Base-by-base conservation (phyloP, 2,888 invertebrate genomes). In the Griposia aprilina region DNA sequence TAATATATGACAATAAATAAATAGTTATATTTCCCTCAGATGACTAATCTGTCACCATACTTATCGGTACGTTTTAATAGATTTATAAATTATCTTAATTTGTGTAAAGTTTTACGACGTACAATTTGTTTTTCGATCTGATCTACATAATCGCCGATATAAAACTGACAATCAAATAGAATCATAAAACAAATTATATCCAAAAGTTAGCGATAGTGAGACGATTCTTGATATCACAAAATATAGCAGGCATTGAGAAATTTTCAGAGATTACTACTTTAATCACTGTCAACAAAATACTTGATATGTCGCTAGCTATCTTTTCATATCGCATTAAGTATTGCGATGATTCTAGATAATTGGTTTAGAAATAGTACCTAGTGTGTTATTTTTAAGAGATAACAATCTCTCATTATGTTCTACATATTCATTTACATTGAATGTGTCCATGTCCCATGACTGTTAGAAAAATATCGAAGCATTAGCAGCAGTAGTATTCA, bases 211-310 rank as follows among this genome's bases (percentile, higher is more conserved):
- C 41, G 26, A 75, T 26, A 48, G 10, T 81, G 45, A 36, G 5
- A 45, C 23, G 30, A 81, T 50, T 78, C 50, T 60, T 50, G 48
- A 82, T 82, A 63, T 20, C 17, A 52, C 20, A 63, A 50, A 67
- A 45, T 68, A 68, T 74, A 59, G 81, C 36, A 4, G n/a, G 36
- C 30, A 68, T 72, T 84, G 69, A 75, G 50, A 80, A 45, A 69
- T 45, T 52, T 57, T 57, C 26, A 72, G 15, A 59, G 67, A 68
- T 72, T 83, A 67, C 30, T 41, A 50, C 45, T 81, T 76, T 76
- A 72, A 74, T 76, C 63, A 75, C 62, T 73, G 62, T 85, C 74
- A 82, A 75, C 72, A 85, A 74, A 82, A 74, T 85, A 74, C 60
- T 69, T 69, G 62, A 82, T 66, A 63, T 55, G 36, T 50, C 30